A percentile compares a stretch with the other conserved stretches of the same genome.
Evolutionary conservation across 2,888 invertebrate genomes (phyloP).

Genomic region (Lottia gigantea): DNA sequence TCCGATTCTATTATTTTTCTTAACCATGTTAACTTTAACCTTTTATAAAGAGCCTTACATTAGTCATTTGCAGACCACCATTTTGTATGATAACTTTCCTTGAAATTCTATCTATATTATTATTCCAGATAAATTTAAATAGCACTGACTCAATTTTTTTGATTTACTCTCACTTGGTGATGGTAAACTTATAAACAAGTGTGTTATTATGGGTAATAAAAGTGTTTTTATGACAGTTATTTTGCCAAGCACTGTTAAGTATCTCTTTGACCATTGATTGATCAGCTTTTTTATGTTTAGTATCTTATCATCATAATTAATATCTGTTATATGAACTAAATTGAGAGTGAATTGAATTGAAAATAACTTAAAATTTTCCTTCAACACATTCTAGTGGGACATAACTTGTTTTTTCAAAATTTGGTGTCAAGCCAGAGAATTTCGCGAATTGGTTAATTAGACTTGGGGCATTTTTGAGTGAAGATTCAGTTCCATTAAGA

Average conservation of each 20-base stretch:
- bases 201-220: slow-evolving; percentile 7
- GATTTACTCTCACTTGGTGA: too few relatives aligned
- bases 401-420: not conserved
- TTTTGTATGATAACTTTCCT: slow-evolving; percentile 14
- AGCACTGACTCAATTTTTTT: too few relatives aligned
- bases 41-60: slow-evolving; percentile 14
- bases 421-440: not conserved
- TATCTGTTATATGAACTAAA: slow-evolving; percentile 6
- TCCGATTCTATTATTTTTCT: slow-evolving; percentile 12
- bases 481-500: slow-evolving; percentile 16
- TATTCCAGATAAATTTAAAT: slow-evolving; percentile 16
- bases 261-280: slow-evolving; percentile 12
- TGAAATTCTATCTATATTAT: slow-evolving; percentile 16
- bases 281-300: slow-evolving; percentile 10
- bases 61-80: slow-evolving; percentile 16
- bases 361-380: too few relatives aligned
- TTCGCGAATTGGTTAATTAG: not conserved
- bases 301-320: slow-evolving; percentile 14
- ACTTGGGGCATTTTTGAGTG: slow-evolving; percentile 8
- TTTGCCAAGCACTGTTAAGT: slow-evolving; percentile 17
- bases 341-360: too few relatives aligned
- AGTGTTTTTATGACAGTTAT: slow-evolving; percentile 19
- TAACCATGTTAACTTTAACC: slow-evolving; percentile 19
- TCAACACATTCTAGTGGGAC: not conserved
- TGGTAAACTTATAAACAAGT: too few relatives aligned